These are phyloP conservation scores for Orcinus orca DNA, from an alignment of 2,113 vertebrate genomes.

Conservation along the genomic window DNA sequence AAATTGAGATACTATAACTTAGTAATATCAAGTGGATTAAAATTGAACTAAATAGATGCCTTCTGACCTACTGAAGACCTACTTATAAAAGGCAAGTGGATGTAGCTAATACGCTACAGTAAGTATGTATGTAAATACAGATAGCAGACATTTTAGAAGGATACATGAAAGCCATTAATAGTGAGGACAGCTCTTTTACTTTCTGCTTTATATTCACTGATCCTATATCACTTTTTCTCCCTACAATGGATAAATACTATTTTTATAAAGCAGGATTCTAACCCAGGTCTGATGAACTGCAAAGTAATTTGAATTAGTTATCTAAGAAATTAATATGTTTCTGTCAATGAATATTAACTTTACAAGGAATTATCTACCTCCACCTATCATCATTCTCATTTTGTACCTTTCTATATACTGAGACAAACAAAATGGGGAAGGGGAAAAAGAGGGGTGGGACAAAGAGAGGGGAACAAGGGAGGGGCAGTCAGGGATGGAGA, in stretches of 20 bases:
- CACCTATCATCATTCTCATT: not conserved
- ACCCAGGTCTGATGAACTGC: not conserved
- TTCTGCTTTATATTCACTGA: not conserved
- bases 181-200: not conserved
- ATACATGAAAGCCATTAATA: not conserved
- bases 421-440: not conserved
- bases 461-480: not conserved
- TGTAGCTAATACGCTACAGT: not conserved
- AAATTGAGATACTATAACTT: not conserved
- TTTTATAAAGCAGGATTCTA: constrained; percentile 6
- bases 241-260: not conserved
- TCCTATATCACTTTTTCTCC: not conserved
- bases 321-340: constrained; percentile 20
- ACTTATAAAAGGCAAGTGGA: not conserved
- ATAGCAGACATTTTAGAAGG: not conserved
- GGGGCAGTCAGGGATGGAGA: not conserved
- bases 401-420: not conserved
- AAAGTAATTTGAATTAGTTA: not conserved
- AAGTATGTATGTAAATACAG: not conserved
- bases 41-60: not conserved
- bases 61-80: not conserved
- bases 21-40: not conserved
- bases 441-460: not conserved
- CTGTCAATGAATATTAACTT: not conserved
- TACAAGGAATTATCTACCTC: not conserved